Conservation (phyloP, 2,797 vertebrate species). For the Phalloptychus januarius region DNA sequence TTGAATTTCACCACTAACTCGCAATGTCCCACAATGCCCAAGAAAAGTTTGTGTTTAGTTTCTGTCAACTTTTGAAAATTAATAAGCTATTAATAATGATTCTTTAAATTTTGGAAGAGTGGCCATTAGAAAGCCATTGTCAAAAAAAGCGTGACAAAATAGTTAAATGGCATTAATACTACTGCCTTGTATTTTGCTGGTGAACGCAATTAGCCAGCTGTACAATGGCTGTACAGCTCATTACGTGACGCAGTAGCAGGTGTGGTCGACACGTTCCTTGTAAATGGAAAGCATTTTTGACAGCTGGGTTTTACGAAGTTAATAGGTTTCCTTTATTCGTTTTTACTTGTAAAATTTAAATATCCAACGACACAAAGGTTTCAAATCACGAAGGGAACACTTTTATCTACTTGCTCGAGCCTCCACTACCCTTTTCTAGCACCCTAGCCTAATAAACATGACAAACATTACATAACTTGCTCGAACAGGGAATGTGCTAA, state of each 20-base stretch:
- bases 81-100: background rate
- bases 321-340: background rate
- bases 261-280: background rate
- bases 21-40: background rate
- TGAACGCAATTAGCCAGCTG: background rate
- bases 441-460: conserved; percentile 5
- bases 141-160: background rate
- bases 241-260: background rate
- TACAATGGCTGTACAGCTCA: background rate
- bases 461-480: conserved; percentile 49
- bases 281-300: background rate
- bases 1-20: background rate
- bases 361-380: background rate
- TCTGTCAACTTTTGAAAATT: background rate
- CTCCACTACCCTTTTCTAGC: background rate
- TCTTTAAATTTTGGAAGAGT: background rate
- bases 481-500: conserved; percentile 37
- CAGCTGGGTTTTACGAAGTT: too few species aligned
- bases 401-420: background rate
- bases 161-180: background rate
- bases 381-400: background rate
- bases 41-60: background rate
- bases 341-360: background rate
- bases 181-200: background rate
- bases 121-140: background rate